Base-by-base conservation (phyloP, 2,888 invertebrate species). In the Limnephilus rhombicus region DNA sequence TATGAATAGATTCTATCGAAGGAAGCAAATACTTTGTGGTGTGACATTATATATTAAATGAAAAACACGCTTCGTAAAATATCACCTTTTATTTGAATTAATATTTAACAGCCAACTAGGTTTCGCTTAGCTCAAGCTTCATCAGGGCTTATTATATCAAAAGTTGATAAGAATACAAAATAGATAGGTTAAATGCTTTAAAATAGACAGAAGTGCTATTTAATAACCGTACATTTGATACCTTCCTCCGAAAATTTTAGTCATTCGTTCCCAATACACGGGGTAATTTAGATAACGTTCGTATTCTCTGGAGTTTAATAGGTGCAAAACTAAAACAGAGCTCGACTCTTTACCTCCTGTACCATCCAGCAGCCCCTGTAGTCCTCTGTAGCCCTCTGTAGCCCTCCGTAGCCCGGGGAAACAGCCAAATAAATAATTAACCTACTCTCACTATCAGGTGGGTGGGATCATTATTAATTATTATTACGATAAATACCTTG, bases 281-380 rank as follows among this genome's bases (percentile, higher is more conserved):
- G 81, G 91, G 93, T 85, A 92, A 93, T 93, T 93, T 92, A 93
- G 93, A 93, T 93, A 93, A 92, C 91, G 92, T 85, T 91, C 91
- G 81, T 82, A 86, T 85, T 91, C 87, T 91, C 89, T 90, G 85
- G 80, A 91, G 92, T 93, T 92, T 93, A 93, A 93, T 93, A 93
- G 93, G 93, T 93, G 93, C 92, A 92, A 92, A 93, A 92, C 68
- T 7, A 68, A 68, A 68, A n/a, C 68, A 9, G 24, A 9, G 68
- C 68, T 68, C 68, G 9, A 9, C 68, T 68, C n/a, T 24, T 1
- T 68, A 15, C 18, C 53, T 13, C 49, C 13, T 49, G 9, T 15
- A 68, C 68, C 15, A 18, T 5, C 68, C 5, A 2, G 7, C 18
- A 68, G 5, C 18, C 18, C 37, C 37, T 34, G 34, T 18, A 53